Conservation (phyloP, 2,888 invertebrate species). For the Scaeva pyrastri region DNA sequence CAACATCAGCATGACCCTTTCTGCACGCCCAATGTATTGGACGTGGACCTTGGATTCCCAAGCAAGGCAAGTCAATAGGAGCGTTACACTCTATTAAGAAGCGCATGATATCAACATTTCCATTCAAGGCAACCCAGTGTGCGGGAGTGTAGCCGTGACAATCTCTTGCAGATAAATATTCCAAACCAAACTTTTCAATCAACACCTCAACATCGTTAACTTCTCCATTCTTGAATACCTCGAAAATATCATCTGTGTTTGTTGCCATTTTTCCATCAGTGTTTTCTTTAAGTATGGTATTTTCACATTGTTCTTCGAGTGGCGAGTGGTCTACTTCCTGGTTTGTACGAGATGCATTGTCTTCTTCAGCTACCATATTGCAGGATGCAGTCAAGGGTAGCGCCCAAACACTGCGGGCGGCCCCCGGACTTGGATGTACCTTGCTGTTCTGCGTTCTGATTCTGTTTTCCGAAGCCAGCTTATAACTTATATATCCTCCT, state of each 20-base stretch:
- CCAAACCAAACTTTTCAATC: slow-evolving; percentile 92
- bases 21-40: slow-evolving; percentile 98
- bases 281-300: slow-evolving; percentile 82
- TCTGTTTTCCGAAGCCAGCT: slow-evolving; percentile 83
- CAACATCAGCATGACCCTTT: slow-evolving; percentile 95
- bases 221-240: slow-evolving; percentile 93
- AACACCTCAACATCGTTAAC: slow-evolving; percentile 92
- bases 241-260: slow-evolving; percentile 89
- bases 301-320: slow-evolving; percentile 84
- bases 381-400: slow-evolving; percentile 91
- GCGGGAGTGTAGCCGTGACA: slow-evolving; percentile 97
- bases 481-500: slow-evolving; percentile 78
- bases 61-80: slow-evolving; percentile 93
- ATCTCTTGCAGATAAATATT: slow-evolving; percentile 91
- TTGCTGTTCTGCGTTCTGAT: slow-evolving; percentile 84
- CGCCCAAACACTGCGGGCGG: slow-evolving; percentile 95
- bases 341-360: slow-evolving; percentile 84
- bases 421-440: slow-evolving; percentile 94
- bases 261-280: slow-evolving; percentile 80
- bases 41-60: slow-evolving; percentile 91
- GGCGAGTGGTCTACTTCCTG: slow-evolving; percentile 82
- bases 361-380: slow-evolving; percentile 90
- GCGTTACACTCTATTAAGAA: slow-evolving; percentile 93
- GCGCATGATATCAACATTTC: slow-evolving; percentile 94
- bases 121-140: slow-evolving; percentile 93